These are phyloP conservation scores for Dinocampus coccinellae DNA, from an alignment of 2,888 invertebrate genomes.

Conservation along the genomic window DNA sequence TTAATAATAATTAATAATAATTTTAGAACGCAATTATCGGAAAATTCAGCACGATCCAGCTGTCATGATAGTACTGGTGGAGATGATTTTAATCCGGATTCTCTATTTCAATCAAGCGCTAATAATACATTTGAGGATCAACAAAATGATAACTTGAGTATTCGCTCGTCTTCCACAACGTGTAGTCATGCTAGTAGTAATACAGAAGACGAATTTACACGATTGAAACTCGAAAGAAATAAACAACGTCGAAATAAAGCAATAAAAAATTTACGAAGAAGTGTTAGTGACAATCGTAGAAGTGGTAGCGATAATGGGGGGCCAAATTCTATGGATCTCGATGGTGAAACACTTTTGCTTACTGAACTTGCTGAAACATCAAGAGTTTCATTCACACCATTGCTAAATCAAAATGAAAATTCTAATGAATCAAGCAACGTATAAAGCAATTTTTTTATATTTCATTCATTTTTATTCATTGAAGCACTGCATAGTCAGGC, in stretches of 20 bases:
- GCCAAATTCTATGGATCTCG: slow-evolving; percentile 45
- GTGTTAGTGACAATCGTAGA: slow-evolving; percentile 69
- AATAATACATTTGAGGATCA: slow-evolving; percentile 41
- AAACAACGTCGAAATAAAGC: slow-evolving; percentile 77
- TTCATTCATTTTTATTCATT: neutral
- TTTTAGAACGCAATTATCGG: slow-evolving; percentile 52
- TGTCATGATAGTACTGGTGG: slow-evolving; percentile 46
- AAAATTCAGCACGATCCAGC: slow-evolving; percentile 54
- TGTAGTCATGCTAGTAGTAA: slow-evolving; percentile 39
- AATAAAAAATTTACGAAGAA: slow-evolving; percentile 75
- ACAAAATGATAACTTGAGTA: slow-evolving; percentile 48
- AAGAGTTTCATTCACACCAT: slow-evolving; percentile 44
- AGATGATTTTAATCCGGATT: slow-evolving; percentile 12
- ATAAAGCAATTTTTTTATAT: neutral
- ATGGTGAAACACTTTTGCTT: slow-evolving; percentile 55
- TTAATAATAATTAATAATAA: neutral
- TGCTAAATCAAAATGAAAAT: slow-evolving; percentile 39
- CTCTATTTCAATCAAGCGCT: neutral
- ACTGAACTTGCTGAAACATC: slow-evolving; percentile 57
- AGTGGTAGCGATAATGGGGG: slow-evolving; percentile 34
- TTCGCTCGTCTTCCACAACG: slow-evolving; percentile 48
- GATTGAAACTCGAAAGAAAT: slow-evolving; percentile 77
- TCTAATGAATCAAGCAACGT: neutral
- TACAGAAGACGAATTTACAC: slow-evolving; percentile 78
- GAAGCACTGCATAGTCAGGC: neutral